Evolutionary conservation across 1,140 invertebrate species (phyloP).

Genomic region (Saccostrea cuccullata): DNA sequence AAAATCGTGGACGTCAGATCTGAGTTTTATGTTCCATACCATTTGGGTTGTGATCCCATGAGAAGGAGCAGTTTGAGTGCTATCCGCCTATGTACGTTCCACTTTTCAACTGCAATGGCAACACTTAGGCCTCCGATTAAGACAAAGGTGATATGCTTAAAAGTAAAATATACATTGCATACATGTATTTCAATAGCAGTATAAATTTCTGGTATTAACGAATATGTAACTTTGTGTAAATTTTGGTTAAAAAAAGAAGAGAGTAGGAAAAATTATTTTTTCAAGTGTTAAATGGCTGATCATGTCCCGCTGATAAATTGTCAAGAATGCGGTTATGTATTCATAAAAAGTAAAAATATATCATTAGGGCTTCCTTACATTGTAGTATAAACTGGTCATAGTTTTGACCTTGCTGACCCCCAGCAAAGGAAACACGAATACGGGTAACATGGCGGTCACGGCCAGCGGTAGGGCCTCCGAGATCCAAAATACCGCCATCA

Average conservation of each 20-base stretch:
- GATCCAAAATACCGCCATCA: constrained; percentile 92
- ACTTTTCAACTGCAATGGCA: constrained; percentile 90
- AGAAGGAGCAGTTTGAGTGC: constrained; percentile 87
- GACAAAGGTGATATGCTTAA: constrained; percentile 47
- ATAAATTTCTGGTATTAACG: background rate
- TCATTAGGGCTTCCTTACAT: constrained; percentile 14
- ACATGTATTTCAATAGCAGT: background rate
- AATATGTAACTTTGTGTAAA: background rate
- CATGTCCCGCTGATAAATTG: background rate
- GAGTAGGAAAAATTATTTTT: background rate
- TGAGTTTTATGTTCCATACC: constrained; percentile 14
- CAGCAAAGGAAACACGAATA: constrained; percentile 86
- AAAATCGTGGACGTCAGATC: too few relatives aligned
- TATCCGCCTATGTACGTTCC: constrained; percentile 89
- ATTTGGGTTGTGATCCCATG: constrained; percentile 82
- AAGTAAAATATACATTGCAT: background rate
- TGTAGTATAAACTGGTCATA: constrained; percentile 43
- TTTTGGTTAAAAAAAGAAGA: background rate
- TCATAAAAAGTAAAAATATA: background rate
- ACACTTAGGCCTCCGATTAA: constrained; percentile 83
- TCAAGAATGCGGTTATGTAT: background rate
- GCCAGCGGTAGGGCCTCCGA: constrained; percentile 88
- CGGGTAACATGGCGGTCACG: constrained; percentile 89
- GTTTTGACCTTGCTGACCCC: constrained; percentile 51
- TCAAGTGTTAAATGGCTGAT: background rate